phyloP scores from a whole-genome alignment of 2,113 vertebrate species.

The Stercorarius parasiticus region DNA sequence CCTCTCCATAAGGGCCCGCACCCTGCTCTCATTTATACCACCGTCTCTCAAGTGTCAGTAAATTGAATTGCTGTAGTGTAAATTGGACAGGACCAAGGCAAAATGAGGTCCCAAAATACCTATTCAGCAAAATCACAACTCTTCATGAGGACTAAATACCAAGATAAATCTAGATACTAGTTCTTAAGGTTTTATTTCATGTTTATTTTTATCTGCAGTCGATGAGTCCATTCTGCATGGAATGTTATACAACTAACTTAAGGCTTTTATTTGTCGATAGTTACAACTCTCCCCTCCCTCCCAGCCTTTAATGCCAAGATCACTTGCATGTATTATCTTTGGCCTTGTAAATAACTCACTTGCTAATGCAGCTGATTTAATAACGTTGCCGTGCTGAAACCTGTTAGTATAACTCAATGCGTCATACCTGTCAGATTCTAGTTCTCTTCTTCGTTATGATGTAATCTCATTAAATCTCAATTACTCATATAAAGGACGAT shows the following conservation, averaged over 20 bases:
- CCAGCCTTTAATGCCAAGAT: not conserved
- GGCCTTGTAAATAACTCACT: conserved; percentile 52
- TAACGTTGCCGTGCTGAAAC: conserved; percentile 50
- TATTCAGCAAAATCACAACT: not conserved
- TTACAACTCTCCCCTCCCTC: not conserved
- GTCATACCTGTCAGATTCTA: conserved; percentile 76
- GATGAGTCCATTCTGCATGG: conserved; percentile 55
- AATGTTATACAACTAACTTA: conserved; percentile 70
- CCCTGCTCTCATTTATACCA: not conserved
- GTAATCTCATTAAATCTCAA: conserved; percentile 79
- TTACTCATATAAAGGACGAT: conserved; percentile 76
- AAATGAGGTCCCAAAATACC: not conserved
- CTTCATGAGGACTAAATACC: not conserved
- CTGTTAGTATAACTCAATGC: conserved; percentile 74
- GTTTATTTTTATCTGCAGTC: conserved; percentile 20
- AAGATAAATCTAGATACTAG: conserved; percentile 30
- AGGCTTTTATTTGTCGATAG: conserved; percentile 7
- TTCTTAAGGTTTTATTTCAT: not conserved
- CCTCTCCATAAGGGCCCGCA: not conserved
- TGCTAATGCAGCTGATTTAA: conserved; percentile 61
- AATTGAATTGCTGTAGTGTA: not conserved
- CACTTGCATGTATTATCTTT: not conserved
- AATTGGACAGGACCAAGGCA: not conserved
- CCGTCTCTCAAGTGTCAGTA: not conserved
- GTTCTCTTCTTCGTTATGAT: conserved; percentile 76